A percentile compares a stretch with the other conserved stretches of the same genome.
Evolutionary conservation across 2,888 invertebrate species (phyloP).

Genomic region (Caenorhabditis wallacei): DNA sequence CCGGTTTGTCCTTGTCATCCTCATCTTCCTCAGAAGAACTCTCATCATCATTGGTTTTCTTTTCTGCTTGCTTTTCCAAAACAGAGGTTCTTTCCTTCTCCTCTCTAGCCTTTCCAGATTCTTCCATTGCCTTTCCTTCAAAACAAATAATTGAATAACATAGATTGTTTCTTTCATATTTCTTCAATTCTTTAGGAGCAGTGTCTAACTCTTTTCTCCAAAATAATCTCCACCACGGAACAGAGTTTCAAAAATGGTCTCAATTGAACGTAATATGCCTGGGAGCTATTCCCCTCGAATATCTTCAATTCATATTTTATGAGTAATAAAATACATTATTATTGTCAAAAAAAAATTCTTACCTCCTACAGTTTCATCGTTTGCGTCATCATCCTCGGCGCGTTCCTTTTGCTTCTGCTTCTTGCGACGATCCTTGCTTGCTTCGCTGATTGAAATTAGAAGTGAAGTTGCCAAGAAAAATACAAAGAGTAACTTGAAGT

Average conservation of each 20-base stretch:
- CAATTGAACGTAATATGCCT: too few species aligned
- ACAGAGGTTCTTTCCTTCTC: conserved; percentile 48
- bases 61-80: conserved; percentile 48
- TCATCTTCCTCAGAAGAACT: conserved; percentile 53
- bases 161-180: too few species aligned
- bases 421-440: conserved; percentile 52
- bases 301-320: too few species aligned
- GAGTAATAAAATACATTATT: too few species aligned
- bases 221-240: too few species aligned
- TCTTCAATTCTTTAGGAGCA: too few species aligned
- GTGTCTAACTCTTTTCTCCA: too few species aligned
- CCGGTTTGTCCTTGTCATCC: conserved; percentile 31
- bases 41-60: conserved; percentile 24
- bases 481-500: conserved; percentile 44
- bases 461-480: conserved; percentile 37
- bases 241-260: too few species aligned
- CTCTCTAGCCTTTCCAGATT: conserved; percentile 47
- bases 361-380: conserved; percentile 46
- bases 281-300: too few species aligned
- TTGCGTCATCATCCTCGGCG: conserved; percentile 31
- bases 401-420: conserved; percentile 54
- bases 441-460: conserved; percentile 33
- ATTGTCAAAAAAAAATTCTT: too few species aligned
- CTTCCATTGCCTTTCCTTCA: conserved; percentile 41
- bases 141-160: too few species aligned